A percentile compares a stretch with the other conserved stretches of the same genome.
These are phyloP conservation scores for Chloroclysta siterata DNA, from an alignment of 2,888 invertebrate species.

Conservation along the genomic window DNA sequence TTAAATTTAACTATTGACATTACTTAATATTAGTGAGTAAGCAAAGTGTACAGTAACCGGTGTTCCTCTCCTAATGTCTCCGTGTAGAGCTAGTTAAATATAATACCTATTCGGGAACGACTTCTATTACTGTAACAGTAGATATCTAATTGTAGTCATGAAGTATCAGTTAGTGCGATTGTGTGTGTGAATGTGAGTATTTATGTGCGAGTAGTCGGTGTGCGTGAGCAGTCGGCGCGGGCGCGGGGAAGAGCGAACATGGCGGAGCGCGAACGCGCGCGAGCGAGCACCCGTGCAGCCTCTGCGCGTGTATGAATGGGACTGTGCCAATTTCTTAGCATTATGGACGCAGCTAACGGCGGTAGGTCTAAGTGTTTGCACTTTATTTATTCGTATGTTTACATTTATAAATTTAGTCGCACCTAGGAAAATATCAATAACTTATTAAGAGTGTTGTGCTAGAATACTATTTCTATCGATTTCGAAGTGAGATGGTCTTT, in stretches of 20 bases:
- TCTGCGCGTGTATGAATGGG: constrained; percentile 70
- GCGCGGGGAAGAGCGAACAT: constrained; percentile 33
- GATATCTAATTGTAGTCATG: constrained; percentile 65
- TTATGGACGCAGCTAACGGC: constrained; percentile 77
- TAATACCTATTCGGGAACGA: constrained; percentile 66
- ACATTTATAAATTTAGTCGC: constrained; percentile 82
- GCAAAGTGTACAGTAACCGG: constrained; percentile 81
- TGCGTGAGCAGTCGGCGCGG: constrained; percentile 38
- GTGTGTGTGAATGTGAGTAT: constrained; percentile 44
- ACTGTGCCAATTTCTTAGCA: constrained; percentile 83
- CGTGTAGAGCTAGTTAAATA: constrained; percentile 76
- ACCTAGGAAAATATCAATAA: constrained; percentile 85
- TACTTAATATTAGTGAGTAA: constrained; percentile 65
- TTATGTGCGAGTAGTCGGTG: constrained; percentile 39
- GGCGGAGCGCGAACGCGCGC: constrained; percentile 43
- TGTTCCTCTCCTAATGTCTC: constrained; percentile 83
- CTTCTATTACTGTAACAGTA: constrained; percentile 70
- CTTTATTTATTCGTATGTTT: constrained; percentile 85
- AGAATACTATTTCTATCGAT: constrained; percentile 78
- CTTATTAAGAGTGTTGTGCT: constrained; percentile 85
- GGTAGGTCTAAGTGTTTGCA: constrained; percentile 86
- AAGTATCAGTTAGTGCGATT: constrained; percentile 57
- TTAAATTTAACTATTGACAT: constrained; percentile 68
- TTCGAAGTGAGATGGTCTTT: constrained; percentile 77
- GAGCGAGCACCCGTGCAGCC: constrained; percentile 32